Evolutionary conservation across 2,113 vertebrate species (phyloP), one percentile per base, ranked within the genome.

Genomic region (Corythaeola cristata): DNA sequence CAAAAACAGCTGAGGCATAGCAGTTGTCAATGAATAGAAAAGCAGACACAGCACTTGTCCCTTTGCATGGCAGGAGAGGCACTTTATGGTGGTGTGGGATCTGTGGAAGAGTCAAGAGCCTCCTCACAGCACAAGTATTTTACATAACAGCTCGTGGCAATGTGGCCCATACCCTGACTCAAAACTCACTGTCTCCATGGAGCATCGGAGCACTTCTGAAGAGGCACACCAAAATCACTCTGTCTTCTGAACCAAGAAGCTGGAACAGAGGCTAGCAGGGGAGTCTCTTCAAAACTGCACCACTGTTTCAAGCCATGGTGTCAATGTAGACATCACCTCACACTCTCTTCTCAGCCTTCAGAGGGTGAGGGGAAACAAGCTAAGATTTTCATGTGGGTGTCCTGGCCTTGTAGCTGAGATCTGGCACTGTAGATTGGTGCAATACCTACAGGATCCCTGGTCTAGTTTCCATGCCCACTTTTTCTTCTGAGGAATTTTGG

Each of bases 381-480:
- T 18, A 41, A 66, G 22, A 45, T 33, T 67, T 67, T 87, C 23
- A 8, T 1, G 0, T 28, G 1, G 0, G 3, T 85, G 18, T 52
- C 55, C 37, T 79, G 26, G n/a, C 24, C 32, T 77, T 49, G 18
- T 16, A 81, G 19, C 16, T 81, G 60, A 85, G 33, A 27, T 27
- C 12, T 32, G 37, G 16, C 20, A 21, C 11, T 59, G 19, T 27
- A 47, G 37, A 39, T 24, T 50, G 21, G 10, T 73, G 50, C 16
- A 50, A 50, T 53, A 28, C 9, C 20, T 77, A 35, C 15, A 66
- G 52, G 20, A 41, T 33, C 16, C 11, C 27, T 41, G 15, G 17
- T 66, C 11, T 47, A 63, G 28, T 75, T 69, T 33, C 56, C 35
- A 4, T 13, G 26, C 11, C 21, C 50, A 22, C 26, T 56, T 89